Evolutionary conservation across 2,113 vertebrate genomes (phyloP).

Genomic region (Pardalotus punctatus): DNA sequence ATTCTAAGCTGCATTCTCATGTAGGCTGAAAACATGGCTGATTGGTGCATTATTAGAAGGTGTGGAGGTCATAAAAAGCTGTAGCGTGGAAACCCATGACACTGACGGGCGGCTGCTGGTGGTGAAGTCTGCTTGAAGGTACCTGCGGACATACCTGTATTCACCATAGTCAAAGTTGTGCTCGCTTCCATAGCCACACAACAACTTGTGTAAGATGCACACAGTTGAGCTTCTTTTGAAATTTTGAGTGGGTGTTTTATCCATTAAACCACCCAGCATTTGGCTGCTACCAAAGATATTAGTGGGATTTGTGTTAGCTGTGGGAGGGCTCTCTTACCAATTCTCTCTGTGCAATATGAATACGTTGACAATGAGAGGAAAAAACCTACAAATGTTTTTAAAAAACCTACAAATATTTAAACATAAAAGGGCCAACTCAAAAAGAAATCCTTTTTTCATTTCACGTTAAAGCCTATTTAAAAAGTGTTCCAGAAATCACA

Average conservation of each 20-base stretch:
- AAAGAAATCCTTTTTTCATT: neutral
- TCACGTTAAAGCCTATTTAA: neutral
- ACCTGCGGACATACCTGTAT: neutral
- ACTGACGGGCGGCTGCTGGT: neutral
- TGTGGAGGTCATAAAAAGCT: neutral
- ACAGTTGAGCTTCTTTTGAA: neutral
- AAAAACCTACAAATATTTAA: neutral
- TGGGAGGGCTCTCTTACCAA: neutral
- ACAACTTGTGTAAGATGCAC: neutral
- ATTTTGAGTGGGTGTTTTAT: neutral
- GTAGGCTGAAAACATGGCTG: neutral
- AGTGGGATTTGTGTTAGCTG: neutral
- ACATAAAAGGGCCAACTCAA: neutral
- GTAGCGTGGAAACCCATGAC: neutral
- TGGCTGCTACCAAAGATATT: neutral
- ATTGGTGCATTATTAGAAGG: neutral
- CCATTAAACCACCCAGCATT: neutral
- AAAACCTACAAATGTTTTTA: rapidly evolving
- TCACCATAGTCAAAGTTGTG: neutral
- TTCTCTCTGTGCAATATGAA: neutral
- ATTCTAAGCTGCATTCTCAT: neutral
- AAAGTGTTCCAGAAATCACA: neutral
- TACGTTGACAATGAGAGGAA: neutral
- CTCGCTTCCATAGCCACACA: neutral
- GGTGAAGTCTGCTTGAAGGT: neutral